A percentile compares a stretch with the other conserved stretches of the same genome.
phyloP scores from a whole-genome alignment of 2,113 vertebrate genomes.

The Lathamus discolor region DNA sequence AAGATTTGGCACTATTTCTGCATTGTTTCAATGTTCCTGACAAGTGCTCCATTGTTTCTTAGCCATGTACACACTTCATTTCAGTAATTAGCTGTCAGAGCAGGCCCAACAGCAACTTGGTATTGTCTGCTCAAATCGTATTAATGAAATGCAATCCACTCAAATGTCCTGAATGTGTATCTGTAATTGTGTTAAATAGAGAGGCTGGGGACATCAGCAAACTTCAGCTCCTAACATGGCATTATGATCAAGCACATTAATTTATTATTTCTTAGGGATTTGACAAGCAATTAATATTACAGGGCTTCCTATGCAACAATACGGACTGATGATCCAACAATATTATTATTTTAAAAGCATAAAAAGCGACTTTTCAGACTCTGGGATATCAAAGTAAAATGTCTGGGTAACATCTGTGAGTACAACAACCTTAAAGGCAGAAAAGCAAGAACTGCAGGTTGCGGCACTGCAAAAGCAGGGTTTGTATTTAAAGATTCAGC shows the following conservation, averaged over 20 bases:
- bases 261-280: slow-evolving; percentile 88
- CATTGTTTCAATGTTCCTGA: slow-evolving; percentile 60
- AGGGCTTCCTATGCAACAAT: slow-evolving; percentile 76
- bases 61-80: slow-evolving; percentile 90
- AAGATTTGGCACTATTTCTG: slow-evolving; percentile 41
- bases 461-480: not conserved
- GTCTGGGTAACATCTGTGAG: slow-evolving; percentile 48
- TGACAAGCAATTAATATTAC: slow-evolving; percentile 94
- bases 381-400: slow-evolving; percentile 54
- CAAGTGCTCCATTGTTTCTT: slow-evolving; percentile 89
- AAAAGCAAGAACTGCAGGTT: slow-evolving; percentile 46
- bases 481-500: not conserved
- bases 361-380: slow-evolving; percentile 65
- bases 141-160: slow-evolving; percentile 98
- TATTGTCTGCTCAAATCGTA: slow-evolving; percentile 94
- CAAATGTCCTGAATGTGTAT: slow-evolving; percentile 91
- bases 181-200: slow-evolving; percentile 88
- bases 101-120: slow-evolving; percentile 92
- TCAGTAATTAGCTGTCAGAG: slow-evolving; percentile 99
- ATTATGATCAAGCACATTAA: slow-evolving; percentile 85
- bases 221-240: slow-evolving; percentile 75
- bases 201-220: slow-evolving; percentile 79
- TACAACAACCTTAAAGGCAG: slow-evolving; percentile 52
- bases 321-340: slow-evolving; percentile 66
- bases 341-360: not conserved